Conservation (phyloP, 2,113 vertebrate genomes). For the Vidua chalybeata region DNA sequence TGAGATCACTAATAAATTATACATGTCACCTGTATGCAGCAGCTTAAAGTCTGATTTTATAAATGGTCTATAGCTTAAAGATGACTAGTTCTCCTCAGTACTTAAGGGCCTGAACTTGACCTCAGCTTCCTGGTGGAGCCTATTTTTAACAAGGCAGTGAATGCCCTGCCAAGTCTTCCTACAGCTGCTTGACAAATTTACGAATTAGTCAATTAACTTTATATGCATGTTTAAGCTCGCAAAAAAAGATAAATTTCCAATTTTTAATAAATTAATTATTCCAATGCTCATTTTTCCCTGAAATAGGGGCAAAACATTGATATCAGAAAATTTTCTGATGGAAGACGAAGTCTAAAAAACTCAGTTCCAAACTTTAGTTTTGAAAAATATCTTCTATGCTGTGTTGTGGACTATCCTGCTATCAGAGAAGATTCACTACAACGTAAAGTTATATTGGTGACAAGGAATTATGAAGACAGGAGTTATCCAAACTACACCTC, state of each 20-base stretch:
- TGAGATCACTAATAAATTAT: conserved; percentile 9
- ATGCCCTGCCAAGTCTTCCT: not conserved
- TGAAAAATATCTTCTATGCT: not conserved
- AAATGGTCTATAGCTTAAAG: not conserved
- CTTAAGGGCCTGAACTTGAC: not conserved
- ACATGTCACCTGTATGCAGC: not conserved
- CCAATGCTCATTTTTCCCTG: not conserved
- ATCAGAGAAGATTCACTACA: not conserved
- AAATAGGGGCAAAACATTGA: not conserved
- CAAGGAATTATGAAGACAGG: not conserved
- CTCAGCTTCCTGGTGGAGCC: not conserved
- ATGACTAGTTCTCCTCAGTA: not conserved
- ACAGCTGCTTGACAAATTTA: not conserved
- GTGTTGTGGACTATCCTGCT: not conserved
- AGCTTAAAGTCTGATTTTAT: not conserved
- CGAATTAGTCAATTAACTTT: not conserved
- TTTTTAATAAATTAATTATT: not conserved
- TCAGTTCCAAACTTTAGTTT: not conserved
- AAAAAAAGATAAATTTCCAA: not conserved
- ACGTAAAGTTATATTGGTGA: accelerated
- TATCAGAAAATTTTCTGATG: not conserved
- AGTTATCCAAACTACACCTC: not conserved
- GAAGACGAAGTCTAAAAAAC: not conserved
- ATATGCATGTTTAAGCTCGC: not conserved
- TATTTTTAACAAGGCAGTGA: not conserved